Conservation (phyloP, 2,888 invertebrate species). For the Volucella inflata region DNA sequence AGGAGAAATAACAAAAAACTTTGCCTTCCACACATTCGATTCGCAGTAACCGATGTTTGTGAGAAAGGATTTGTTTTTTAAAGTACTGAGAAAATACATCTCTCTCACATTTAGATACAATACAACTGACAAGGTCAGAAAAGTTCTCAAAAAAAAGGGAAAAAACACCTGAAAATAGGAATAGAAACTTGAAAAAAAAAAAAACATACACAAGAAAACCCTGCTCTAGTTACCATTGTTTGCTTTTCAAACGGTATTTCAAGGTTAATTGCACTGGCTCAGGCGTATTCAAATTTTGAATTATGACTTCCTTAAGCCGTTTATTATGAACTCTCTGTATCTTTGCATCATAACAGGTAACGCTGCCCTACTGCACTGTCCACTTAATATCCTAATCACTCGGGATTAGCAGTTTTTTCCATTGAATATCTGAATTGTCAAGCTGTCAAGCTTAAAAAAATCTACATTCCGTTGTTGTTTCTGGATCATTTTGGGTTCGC, state of each 20-base stretch:
- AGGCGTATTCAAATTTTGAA: slow-evolving; percentile 47
- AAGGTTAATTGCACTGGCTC: slow-evolving; percentile 44
- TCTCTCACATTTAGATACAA: neutral
- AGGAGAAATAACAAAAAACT: too few species aligned
- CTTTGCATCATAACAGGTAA: slow-evolving; percentile 67
- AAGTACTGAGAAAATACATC: too few species aligned
- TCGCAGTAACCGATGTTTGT: too few species aligned
- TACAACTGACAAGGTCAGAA: slow-evolving; percentile 21
- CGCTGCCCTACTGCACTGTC: neutral
- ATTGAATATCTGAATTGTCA: slow-evolving; percentile 6
- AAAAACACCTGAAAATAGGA: slow-evolving; percentile 11
- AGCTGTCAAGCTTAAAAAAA: neutral
- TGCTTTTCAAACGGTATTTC: slow-evolving; percentile 50
- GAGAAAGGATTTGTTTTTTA: too few species aligned
- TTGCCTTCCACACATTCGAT: too few species aligned
- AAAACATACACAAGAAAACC: slow-evolving; percentile 18
- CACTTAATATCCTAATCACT: slow-evolving; percentile 17
- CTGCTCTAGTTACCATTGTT: slow-evolving; percentile 64
- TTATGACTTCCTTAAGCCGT: slow-evolving; percentile 46
- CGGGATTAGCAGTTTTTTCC: slow-evolving; percentile 5
- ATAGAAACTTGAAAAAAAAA: neutral
- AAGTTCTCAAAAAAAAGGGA: slow-evolving; percentile 2
- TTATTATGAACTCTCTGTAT: slow-evolving; percentile 13
- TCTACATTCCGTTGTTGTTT: slow-evolving; percentile 5
- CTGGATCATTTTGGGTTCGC: neutral